Evolutionary conservation across 2,888 invertebrate genomes (phyloP), one percentile per base, ranked within the genome.

Genomic region (Pomacea canaliculata): DNA sequence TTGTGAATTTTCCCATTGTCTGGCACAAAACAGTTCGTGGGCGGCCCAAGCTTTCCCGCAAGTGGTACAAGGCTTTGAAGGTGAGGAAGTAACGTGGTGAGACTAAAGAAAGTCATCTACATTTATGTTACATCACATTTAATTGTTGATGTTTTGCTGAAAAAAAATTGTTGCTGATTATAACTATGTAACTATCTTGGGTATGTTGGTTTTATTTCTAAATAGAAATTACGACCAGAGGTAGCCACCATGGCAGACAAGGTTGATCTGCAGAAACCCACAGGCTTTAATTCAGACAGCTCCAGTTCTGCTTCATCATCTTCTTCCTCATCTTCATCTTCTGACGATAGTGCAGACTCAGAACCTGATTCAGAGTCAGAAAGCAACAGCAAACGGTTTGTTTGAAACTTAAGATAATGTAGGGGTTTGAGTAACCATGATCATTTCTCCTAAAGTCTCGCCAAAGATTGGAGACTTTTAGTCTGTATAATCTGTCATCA

Each of bases 11-110:
- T 90, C 97, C 98, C 0, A 94, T 98, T 19, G 98, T 99, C 0
- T 99, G 98, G 98, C 98, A 98, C 91, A 98, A 99, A 92, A 98
- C 98, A 12, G 89, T 90, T 7, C 94, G 97, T 66, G 98, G 98
- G 7, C 93, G 99, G 56, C 99, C 99, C 8, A 99, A 99, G 91
- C 92, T 99, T 60, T 97, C 98, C 9, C 94, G 94, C 80, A 98
- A 97, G 90, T 98, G 98, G 97, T 92, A 96, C 76, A 87, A 90
- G 77, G 88, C 91, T 78, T 88, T 93, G 79, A 90, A 92, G 92
- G 91, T 92, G 88, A 81, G 82, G 73, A 10, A 56, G 51, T 8
- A 56, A 8, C 8, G 51, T 56, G 16, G 51, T 8, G 8, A 56
- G 8, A 56, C 51, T 56, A 13, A 56, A 16, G 16, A 10, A 56